phyloP scores from a whole-genome alignment of 2,888 invertebrate genomes.

The Parascotia fuliginaria region DNA sequence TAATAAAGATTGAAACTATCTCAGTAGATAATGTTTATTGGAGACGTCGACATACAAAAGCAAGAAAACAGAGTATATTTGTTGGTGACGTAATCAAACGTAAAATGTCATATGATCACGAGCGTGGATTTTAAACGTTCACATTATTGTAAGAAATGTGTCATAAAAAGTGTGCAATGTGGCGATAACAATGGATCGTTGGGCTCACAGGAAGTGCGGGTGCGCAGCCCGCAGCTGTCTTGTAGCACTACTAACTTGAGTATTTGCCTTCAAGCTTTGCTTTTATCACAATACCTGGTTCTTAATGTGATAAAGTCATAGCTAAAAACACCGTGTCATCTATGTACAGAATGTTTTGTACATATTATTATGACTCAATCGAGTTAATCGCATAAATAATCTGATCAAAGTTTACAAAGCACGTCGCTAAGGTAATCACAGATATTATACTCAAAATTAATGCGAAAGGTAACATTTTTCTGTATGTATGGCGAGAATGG shows the following conservation, averaged over 20 bases:
- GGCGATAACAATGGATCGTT: slow-evolving; percentile 72
- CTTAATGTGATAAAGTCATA: too few relatives aligned
- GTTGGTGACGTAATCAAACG: slow-evolving; percentile 51
- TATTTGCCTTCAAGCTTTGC: slow-evolving; percentile 40
- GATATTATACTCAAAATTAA: too few relatives aligned
- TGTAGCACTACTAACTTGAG: slow-evolving; percentile 20
- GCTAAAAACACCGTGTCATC: too few relatives aligned
- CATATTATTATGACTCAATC: too few relatives aligned
- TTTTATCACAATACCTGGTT: too few relatives aligned
- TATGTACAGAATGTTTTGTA: too few relatives aligned
- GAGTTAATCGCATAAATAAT: too few relatives aligned
- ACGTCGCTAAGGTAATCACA: too few relatives aligned
- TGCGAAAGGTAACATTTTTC: too few relatives aligned
- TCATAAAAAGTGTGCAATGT: slow-evolving; percentile 66
- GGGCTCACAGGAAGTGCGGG: slow-evolving; percentile 75
- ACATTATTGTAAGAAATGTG: slow-evolving; percentile 53
- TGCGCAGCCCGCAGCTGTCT: slow-evolving; percentile 69
- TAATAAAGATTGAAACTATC: slow-evolving; percentile 12
- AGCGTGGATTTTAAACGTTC: slow-evolving; percentile 44
- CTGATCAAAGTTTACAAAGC: too few relatives aligned
- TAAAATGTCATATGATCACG: slow-evolving; percentile 48
- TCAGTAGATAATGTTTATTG: slow-evolving; percentile 14
- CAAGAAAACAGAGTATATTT: slow-evolving; percentile 32
- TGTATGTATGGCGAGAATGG: too few relatives aligned
- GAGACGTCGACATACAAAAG: slow-evolving; percentile 12